A percentile compares a stretch with the other conserved stretches of the same genome.
Conservation (phyloP, 2,113 vertebrate genomes). For the Circaetus gallicus region DNA sequence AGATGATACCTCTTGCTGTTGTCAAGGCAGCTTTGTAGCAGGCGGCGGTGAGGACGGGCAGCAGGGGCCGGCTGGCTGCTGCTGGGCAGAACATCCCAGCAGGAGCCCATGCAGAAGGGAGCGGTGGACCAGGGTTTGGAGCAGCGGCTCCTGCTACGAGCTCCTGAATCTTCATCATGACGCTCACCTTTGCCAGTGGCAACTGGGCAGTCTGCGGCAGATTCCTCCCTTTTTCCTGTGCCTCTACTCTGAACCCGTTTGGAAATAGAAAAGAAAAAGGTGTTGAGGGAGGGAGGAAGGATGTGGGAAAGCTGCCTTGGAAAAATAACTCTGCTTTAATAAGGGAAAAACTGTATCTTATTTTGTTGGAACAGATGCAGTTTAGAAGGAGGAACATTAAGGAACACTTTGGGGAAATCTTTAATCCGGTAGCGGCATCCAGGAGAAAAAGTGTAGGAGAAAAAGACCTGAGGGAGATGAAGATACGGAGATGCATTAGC, state of each 20-base stretch:
- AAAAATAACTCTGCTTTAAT: constrained; percentile 6
- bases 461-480: constrained; percentile 37
- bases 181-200: background rate
- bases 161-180: background rate
- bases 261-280: background rate
- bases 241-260: background rate
- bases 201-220: background rate
- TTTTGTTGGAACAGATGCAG: constrained; percentile 12
- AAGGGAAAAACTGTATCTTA: background rate
- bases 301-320: background rate
- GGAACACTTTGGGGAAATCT: constrained; percentile 29
- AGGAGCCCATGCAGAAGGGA: background rate
- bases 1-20: background rate
- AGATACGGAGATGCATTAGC: background rate
- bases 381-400: constrained; percentile 12
- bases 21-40: background rate
- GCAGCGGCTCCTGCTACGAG: background rate
- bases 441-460: constrained; percentile 26
- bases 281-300: background rate
- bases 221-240: background rate
- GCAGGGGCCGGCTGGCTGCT: background rate
- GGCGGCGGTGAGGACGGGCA: background rate
- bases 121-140: background rate
- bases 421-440: background rate
- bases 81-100: background rate